phyloP scores from a whole-genome alignment of 2,113 vertebrate genomes.

The Sorex fumeus region DNA sequence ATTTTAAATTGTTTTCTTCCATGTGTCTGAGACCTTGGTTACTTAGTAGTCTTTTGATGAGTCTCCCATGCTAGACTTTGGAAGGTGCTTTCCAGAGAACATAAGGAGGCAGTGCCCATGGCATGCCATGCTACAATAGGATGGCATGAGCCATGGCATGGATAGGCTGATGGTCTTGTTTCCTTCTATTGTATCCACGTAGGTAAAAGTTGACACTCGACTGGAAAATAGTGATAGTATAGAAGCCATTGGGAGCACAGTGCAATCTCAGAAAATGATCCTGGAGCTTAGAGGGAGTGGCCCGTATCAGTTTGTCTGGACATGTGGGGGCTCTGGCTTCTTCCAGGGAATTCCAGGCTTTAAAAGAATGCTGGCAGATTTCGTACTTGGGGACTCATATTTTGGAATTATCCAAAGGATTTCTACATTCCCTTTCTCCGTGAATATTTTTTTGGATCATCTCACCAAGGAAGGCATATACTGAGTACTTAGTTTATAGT shows the following conservation, averaged over 20 bases:
- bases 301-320: not conserved
- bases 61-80: not conserved
- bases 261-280: not conserved
- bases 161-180: not conserved
- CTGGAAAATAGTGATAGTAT: not conserved
- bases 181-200: not conserved
- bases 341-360: not conserved
- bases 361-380: not conserved
- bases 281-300: rapidly evolving
- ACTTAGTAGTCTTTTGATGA: not conserved
- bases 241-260: not conserved
- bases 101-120: not conserved
- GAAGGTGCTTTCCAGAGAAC: not conserved
- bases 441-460: constrained; percentile 14
- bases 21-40: not conserved
- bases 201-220: not conserved
- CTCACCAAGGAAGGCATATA: not conserved
- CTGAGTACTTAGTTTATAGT: not conserved
- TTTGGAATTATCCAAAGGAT: not conserved
- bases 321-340: not conserved
- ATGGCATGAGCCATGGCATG: not conserved
- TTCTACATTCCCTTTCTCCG: not conserved
- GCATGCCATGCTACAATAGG: not conserved
- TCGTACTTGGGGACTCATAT: not conserved
- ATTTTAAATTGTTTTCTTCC: constrained; percentile 12